Conservation (phyloP, 2,113 vertebrate genomes). For the Burhinus bistriatus region DNA sequence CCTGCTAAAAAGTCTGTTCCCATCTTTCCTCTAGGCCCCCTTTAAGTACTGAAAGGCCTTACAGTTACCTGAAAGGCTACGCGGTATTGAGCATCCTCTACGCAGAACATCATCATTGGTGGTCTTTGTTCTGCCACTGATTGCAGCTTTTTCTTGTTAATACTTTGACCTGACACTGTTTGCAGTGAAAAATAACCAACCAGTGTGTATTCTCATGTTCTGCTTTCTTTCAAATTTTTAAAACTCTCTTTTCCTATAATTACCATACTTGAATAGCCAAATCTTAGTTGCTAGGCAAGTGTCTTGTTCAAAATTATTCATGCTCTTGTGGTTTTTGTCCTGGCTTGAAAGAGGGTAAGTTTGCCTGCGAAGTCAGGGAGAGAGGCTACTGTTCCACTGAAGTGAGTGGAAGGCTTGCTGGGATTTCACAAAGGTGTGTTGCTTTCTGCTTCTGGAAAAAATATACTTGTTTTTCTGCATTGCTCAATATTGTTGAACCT, state of each 20-base stretch:
- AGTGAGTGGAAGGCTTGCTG: background rate
- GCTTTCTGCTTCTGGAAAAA: background rate
- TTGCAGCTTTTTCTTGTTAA: background rate
- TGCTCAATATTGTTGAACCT: background rate
- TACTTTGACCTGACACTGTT: background rate
- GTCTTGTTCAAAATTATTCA: background rate
- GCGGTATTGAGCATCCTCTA: accelerated
- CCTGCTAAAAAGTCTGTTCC: background rate
- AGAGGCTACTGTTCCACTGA: background rate
- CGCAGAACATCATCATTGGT: accelerated
- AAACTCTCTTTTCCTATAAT: background rate
- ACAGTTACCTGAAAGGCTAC: background rate
- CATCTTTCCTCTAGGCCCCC: background rate
- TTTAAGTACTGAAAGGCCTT: background rate
- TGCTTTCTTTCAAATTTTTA: background rate
- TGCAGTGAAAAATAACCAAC: background rate
- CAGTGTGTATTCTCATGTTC: background rate
- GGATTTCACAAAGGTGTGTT: background rate
- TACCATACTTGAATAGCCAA: background rate
- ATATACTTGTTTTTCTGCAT: background rate
- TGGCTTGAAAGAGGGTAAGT: background rate
- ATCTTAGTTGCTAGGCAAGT: background rate
- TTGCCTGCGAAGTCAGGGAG: background rate
- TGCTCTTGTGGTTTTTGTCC: background rate
- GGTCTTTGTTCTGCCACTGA: background rate